Base-by-base conservation (phyloP, 1,140 invertebrate genomes). In the Chlorops oryzae region DNA sequence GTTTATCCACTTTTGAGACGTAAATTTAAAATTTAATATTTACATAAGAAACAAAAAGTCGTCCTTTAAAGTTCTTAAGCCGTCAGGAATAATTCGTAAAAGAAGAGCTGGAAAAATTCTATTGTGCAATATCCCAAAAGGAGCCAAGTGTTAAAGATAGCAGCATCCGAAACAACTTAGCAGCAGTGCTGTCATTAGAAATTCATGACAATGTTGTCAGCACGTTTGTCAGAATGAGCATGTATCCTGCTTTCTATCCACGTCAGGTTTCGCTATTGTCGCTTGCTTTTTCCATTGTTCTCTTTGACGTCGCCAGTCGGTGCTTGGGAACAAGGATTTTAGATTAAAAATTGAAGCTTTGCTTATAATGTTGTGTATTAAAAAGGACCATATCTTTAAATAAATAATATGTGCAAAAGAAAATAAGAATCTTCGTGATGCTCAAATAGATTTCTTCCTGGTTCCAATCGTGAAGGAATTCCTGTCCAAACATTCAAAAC, bases 311-410 rank as follows among this genome's bases (percentile, higher is more conserved):
- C n/a, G n/a, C n/a, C n/a, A n/a, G n/a, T n/a, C 37, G 41, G 27
- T 44, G 18, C 34, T 13, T 17, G 48, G 53, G 49, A 42, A 61
- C 54, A 40, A 50, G 42, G 51, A 62, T 58, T 62, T 60, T 58
- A 63, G 63, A 65, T 65, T 65, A 58, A 58, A 63, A 57, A 63
- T 63, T 61, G 61, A 63, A 65, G 65, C 63, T 63, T 59, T n/a
- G n/a, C n/a, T n/a, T n/a, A n/a, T n/a, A 65, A 65, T 65, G 63
- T 61, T 51, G 56, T 56, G 63, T 60, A 65, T 65, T 65, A 65
- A 59, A 59, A 63, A 50, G 52, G 12, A 42, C 15, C 15, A 47
- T 47, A 47, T 47, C 37, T 47, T 35, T 47, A 47, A 21, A 32
- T 32, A 32, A 9, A 32, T 32, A 9, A 32, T 32, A 32, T 32